Percentiles rank a stretch among this genome's conserved stretches.
phyloP scores from a whole-genome alignment of 2,113 vertebrate genomes.

The Semnornis frantzii region DNA sequence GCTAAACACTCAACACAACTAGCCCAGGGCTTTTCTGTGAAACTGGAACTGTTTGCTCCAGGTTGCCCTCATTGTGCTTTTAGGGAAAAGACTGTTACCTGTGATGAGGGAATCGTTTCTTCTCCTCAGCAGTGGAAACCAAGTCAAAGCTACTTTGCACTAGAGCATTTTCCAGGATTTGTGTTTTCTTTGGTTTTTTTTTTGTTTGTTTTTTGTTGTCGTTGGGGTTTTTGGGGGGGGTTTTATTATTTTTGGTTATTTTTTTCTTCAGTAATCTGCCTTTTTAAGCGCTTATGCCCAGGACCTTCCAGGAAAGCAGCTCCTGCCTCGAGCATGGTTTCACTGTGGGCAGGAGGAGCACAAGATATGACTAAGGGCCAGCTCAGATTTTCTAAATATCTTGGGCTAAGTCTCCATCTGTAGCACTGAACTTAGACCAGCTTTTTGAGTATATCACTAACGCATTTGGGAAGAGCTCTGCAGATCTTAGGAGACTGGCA shows the following conservation, averaged over 20 bases:
- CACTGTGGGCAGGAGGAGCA: background rate
- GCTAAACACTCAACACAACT: background rate
- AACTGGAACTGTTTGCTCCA: background rate
- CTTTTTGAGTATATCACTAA: background rate
- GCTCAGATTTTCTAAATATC: background rate
- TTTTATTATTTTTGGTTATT: too few species aligned
- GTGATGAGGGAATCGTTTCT: background rate
- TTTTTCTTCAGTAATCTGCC: background rate
- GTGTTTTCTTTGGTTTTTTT: background rate
- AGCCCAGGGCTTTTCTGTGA: background rate
- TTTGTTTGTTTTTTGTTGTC: too few species aligned
- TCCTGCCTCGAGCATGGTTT: background rate
- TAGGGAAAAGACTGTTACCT: background rate
- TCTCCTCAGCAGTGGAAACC: background rate
- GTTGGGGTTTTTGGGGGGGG: too few species aligned
- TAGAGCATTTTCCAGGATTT: background rate
- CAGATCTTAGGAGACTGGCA: background rate
- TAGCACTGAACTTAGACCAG: background rate
- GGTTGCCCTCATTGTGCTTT: background rate
- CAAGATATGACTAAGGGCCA: background rate
- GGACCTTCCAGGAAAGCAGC: fast-evolving
- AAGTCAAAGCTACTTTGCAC: background rate
- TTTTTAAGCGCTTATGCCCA: background rate
- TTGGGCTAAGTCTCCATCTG: background rate
- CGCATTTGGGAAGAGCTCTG: background rate